These are phyloP conservation scores for Aphidius colemani DNA, from an alignment of 2,888 invertebrate genomes.

Conservation along the genomic window DNA sequence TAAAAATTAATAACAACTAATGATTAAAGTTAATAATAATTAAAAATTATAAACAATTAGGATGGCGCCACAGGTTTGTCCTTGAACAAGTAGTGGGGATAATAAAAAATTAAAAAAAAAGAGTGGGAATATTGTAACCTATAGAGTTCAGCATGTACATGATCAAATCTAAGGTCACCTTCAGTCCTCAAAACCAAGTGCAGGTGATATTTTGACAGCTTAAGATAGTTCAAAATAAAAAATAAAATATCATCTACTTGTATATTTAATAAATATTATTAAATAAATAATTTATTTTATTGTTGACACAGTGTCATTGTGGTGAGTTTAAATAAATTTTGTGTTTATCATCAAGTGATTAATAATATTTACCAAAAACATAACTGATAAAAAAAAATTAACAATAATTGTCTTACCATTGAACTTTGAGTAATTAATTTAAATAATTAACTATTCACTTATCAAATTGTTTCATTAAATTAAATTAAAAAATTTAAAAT, in stretches of 20 bases:
- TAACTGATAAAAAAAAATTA: neutral
- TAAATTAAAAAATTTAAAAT: too few species aligned
- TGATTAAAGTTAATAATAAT: too few species aligned
- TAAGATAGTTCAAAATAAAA: neutral
- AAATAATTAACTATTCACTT: too few species aligned
- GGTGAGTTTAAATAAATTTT: neutral
- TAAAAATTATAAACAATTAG: neutral
- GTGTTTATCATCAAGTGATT: neutral
- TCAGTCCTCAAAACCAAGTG: conserved; percentile 46
- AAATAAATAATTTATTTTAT: conserved; percentile 1
- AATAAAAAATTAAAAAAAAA: neutral
- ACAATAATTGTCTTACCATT: neutral
- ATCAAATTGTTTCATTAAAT: too few species aligned
- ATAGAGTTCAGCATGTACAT: neutral
- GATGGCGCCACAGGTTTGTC: too few species aligned
- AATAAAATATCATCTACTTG: neutral
- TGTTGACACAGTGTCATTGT: neutral
- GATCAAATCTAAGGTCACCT: conserved; percentile 53
- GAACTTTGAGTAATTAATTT: too few species aligned
- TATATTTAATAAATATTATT: neutral
- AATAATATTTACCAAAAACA: neutral
- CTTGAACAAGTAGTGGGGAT: too few species aligned
- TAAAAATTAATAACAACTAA: too few species aligned
- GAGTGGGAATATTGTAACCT: neutral
- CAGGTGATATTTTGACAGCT: conserved; percentile 43